Conservation (phyloP, 2,797 vertebrate species). For the Pantherophis alleghaniensis region DNA sequence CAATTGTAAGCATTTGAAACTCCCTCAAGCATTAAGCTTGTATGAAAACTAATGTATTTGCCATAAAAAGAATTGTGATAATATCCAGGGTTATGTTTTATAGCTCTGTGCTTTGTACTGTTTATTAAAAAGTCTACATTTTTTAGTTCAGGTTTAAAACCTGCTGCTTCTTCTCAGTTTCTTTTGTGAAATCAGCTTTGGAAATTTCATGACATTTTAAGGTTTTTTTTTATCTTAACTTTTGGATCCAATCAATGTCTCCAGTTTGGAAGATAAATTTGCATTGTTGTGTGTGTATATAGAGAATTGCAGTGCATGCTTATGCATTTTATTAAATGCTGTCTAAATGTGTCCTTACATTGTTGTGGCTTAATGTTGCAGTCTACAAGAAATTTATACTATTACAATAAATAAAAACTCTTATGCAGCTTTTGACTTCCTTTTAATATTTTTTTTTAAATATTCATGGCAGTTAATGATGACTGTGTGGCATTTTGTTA, state of each 20-base stretch:
- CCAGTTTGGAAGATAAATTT: slow-evolving; percentile 77
- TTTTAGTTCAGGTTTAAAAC: slow-evolving; percentile 76
- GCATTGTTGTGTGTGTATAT: slow-evolving; percentile 89
- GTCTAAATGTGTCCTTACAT: slow-evolving; percentile 82
- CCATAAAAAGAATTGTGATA: slow-evolving; percentile 53
- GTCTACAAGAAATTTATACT: slow-evolving; percentile 79
- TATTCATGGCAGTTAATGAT: background rate
- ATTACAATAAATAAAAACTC: slow-evolving; percentile 75
- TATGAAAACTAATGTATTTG: slow-evolving; percentile 25
- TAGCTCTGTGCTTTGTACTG: slow-evolving; percentile 56
- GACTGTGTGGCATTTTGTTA: background rate
- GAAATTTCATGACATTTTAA: slow-evolving; percentile 84
- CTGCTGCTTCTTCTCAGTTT: slow-evolving; percentile 73
- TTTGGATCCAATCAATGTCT: slow-evolving; percentile 82
- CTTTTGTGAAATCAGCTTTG: slow-evolving; percentile 76
- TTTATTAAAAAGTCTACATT: slow-evolving; percentile 46
- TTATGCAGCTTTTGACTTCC: slow-evolving; percentile 41
- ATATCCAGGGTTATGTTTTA: slow-evolving; percentile 70
- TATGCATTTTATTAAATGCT: slow-evolving; percentile 95
- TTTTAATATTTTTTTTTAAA: background rate
- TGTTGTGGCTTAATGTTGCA: slow-evolving; percentile 86
- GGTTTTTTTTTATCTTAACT: slow-evolving; percentile 82
- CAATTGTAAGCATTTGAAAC: slow-evolving; percentile 30
- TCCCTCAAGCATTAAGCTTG: slow-evolving; percentile 30
- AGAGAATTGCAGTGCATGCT: slow-evolving; percentile 92